A percentile compares a stretch with the other conserved stretches of the same genome.
Evolutionary conservation across 53 echinoderm and acorn worm genomes (phyloP).

Genomic region (Holothuria scabra): DNA sequence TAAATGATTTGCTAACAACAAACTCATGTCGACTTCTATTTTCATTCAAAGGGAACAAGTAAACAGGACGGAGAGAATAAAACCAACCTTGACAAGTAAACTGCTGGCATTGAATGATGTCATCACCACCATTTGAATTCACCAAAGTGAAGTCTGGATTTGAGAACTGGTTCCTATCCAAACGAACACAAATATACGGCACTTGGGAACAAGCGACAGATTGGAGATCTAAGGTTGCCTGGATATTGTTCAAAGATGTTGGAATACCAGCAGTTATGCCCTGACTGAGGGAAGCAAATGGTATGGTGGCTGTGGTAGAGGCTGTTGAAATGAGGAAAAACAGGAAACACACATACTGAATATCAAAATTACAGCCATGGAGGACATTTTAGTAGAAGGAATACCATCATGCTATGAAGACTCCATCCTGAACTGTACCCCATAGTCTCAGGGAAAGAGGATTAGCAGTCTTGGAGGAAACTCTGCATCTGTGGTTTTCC

Average conservation of each 20-base stretch:
- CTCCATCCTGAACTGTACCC: no score
- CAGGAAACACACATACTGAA: no score
- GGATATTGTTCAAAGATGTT: slow-evolving; percentile 55
- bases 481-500: no score
- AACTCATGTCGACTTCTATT: no score
- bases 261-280: slow-evolving; percentile 51
- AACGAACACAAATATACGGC: slow-evolving; percentile 68
- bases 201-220: slow-evolving; percentile 61
- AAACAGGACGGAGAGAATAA: not conserved
- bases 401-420: no score
- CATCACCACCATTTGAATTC: slow-evolving; percentile 5
- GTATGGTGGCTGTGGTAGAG: slow-evolving; percentile 44
- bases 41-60: not conserved
- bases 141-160: slow-evolving; percentile 60
- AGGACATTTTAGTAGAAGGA: no score
- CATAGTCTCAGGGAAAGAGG: no score
- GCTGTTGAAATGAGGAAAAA: not conserved
- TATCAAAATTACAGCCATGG: no score
- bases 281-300: slow-evolving; percentile 25
- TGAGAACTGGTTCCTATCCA: slow-evolving; percentile 61
- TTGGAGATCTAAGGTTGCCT: slow-evolving; percentile 60
- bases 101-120: slow-evolving; percentile 27
- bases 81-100: slow-evolving; percentile 12
- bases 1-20: not conserved
- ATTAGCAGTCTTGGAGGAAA: no score